phyloP scores from a whole-genome alignment of 2,888 invertebrate genomes.

The Lagria hirta region DNA sequence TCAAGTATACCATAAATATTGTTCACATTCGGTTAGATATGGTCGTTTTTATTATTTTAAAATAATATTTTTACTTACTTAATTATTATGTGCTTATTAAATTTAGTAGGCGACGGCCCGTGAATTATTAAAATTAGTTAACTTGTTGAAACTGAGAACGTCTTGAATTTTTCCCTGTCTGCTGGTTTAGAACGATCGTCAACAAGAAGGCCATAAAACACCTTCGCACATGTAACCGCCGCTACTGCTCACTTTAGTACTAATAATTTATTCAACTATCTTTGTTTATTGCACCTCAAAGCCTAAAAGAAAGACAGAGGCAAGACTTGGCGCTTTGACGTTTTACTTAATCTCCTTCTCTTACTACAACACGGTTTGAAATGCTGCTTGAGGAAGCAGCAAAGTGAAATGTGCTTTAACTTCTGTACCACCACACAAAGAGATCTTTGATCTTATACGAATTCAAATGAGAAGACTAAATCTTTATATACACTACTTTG shows the following conservation, averaged over 20 bases:
- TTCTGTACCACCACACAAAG: slow-evolving; percentile 11
- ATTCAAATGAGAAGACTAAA: slow-evolving; percentile 17
- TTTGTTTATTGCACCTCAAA: slow-evolving; percentile 18
- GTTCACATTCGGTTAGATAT: too few species aligned
- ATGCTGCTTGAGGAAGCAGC: slow-evolving; percentile 8
- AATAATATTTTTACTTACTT: too few species aligned
- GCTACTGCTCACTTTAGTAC: slow-evolving; percentile 42
- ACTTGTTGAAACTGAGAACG: slow-evolving; percentile 15
- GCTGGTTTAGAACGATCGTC: slow-evolving; percentile 36
- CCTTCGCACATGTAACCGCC: slow-evolving; percentile 47
- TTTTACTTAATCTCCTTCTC: slow-evolving; percentile 25
- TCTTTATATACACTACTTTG: slow-evolving; percentile 20
- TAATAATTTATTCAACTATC: slow-evolving; percentile 40
- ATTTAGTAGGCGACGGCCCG: too few species aligned
- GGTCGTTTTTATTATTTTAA: too few species aligned
- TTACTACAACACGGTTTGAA: slow-evolving; percentile 10
- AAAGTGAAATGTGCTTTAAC: slow-evolving; percentile 2
- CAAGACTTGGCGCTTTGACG: slow-evolving; percentile 9
- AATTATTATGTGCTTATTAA: too few species aligned
- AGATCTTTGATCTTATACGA: slow-evolving; percentile 18
- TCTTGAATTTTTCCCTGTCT: slow-evolving; percentile 17
- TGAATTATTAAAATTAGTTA: too few species aligned
- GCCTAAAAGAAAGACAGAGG: slow-evolving; percentile 22
- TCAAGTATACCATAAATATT: too few species aligned
- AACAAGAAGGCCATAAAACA: slow-evolving; percentile 44